A percentile compares a stretch with the other conserved stretches of the same genome.
These are phyloP conservation scores for Euura lappo DNA, from an alignment of 1,140 invertebrate genomes.

Conservation along the genomic window DNA sequence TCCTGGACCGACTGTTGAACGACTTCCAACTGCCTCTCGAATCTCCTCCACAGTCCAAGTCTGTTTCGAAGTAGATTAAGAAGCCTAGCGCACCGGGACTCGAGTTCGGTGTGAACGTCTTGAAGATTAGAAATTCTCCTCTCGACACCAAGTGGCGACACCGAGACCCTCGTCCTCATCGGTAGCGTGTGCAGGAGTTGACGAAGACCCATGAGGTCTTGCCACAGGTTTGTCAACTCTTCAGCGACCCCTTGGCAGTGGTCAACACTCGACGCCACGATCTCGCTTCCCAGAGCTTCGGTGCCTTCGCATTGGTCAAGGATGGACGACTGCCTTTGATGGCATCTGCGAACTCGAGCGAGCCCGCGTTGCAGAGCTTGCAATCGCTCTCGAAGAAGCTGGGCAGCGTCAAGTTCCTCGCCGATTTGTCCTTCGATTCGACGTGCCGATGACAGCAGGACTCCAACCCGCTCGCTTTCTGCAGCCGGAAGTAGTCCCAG, in stretches of 20 bases:
- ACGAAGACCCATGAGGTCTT: conserved; percentile 75
- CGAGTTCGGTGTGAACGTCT: conserved; percentile 73
- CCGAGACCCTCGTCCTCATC: conserved; percentile 71
- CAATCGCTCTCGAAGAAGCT: conserved; percentile 73
- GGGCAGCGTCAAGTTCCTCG: conserved; percentile 77
- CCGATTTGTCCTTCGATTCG: conserved; percentile 71
- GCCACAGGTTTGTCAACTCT: conserved; percentile 72
- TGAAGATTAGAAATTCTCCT: conserved; percentile 75
- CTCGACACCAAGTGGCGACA: conserved; percentile 77
- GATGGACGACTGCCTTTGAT: conserved; percentile 66
- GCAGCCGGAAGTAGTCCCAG: conserved; percentile 73
- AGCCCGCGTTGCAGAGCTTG: conserved; percentile 73
- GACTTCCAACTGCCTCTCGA: conserved; percentile 76
- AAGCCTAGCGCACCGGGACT: conserved; percentile 71
- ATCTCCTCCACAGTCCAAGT: conserved; percentile 73
- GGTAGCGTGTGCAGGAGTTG: conserved; percentile 79
- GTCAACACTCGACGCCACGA: conserved; percentile 71
- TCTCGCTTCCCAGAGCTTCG: conserved; percentile 73
- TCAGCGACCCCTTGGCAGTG: conserved; percentile 71
- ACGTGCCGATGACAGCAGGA: conserved; percentile 70
- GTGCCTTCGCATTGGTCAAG: conserved; percentile 74
- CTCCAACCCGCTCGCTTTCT: conserved; percentile 77
- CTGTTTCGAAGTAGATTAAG: conserved; percentile 69
- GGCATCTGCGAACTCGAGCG: conserved; percentile 68
- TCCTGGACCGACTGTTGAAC: conserved; percentile 81